A percentile compares a stretch with the other conserved stretches of the same genome.
Evolutionary conservation across 2,113 vertebrate genomes (phyloP).

Genomic region (Poeciliopsis retropinna): DNA sequence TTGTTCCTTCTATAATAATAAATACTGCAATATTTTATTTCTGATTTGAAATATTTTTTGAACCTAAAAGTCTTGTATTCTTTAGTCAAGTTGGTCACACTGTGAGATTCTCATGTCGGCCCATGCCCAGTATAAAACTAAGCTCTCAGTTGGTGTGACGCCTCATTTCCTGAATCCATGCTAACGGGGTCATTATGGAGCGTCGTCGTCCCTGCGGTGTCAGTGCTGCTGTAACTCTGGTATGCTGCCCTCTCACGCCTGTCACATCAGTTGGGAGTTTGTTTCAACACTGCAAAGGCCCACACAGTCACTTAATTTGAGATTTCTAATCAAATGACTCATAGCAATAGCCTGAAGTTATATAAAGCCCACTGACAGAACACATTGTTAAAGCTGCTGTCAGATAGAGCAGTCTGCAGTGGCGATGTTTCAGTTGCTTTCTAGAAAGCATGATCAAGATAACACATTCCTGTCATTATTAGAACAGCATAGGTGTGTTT

Average conservation of each 20-base stretch:
- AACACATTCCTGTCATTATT: background rate
- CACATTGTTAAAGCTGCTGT: background rate
- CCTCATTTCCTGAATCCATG: slow-evolving; percentile 14
- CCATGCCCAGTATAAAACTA: background rate
- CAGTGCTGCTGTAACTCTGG: background rate
- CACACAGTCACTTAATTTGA: background rate
- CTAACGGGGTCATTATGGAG: slow-evolving; percentile 16
- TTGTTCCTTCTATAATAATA: background rate
- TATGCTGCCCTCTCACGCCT: background rate
- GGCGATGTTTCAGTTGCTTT: background rate
- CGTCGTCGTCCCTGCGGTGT: background rate
- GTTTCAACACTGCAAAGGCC: background rate
- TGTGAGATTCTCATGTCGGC: background rate
- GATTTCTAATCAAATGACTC: background rate
- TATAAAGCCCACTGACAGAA: background rate
- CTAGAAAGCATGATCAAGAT: background rate
- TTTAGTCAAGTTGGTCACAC: background rate
- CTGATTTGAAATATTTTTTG: background rate
- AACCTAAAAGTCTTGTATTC: background rate
- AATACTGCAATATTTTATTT: background rate
- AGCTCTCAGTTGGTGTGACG: slow-evolving; percentile 3
- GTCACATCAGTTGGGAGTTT: background rate
- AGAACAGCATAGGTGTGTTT: background rate
- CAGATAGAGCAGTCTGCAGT: background rate
- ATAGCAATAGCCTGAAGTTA: background rate